These are phyloP conservation scores for Cochlearius cochlearius DNA, from an alignment of 2,113 vertebrate species.

Conservation along the genomic window DNA sequence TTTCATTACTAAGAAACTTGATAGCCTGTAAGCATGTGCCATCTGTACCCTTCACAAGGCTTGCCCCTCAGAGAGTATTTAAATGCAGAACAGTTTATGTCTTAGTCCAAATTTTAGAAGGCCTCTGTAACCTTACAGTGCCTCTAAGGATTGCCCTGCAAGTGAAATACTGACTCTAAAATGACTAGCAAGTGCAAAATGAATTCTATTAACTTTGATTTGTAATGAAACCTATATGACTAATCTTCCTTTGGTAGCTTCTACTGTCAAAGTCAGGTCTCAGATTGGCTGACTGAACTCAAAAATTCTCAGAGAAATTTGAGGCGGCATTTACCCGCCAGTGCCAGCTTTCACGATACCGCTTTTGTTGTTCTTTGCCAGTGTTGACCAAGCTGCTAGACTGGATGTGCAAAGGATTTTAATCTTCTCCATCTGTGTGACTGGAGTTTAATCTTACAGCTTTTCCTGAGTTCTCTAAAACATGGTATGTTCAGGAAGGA, in stretches of 20 bases:
- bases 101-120: neutral
- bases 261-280: neutral
- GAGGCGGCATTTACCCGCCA: rapidly evolving
- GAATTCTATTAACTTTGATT: neutral
- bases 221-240: neutral
- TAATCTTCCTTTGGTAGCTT: neutral
- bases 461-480: neutral
- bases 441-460: neutral
- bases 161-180: neutral
- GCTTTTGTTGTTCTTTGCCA: neutral
- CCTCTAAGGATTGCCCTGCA: neutral
- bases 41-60: neutral
- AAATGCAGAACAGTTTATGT: neutral
- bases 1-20: neutral
- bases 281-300: neutral
- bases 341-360: neutral
- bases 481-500: neutral
- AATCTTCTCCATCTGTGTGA: neutral
- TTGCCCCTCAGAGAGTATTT: neutral
- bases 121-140: neutral
- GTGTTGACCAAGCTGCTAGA: neutral
- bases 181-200: neutral
- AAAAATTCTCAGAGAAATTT: neutral
- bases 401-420: neutral
- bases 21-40: neutral